Conservation (phyloP, 2,888 invertebrate species). For the Meiosimyza decipiens region DNA sequence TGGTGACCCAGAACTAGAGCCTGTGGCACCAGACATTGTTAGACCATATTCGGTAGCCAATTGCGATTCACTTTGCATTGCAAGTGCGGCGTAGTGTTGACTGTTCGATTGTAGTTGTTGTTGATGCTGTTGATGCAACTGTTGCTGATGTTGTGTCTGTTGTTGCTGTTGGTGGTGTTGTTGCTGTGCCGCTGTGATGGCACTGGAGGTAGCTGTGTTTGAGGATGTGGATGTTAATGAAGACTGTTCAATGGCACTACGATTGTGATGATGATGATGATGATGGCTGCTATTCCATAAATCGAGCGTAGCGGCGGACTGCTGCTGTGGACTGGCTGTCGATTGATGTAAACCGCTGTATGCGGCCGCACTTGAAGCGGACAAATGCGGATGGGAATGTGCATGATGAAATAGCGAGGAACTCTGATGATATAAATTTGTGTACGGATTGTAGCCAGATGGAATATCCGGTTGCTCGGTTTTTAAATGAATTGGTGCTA, state of each 20-base stretch:
- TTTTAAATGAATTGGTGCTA: conserved; percentile 51
- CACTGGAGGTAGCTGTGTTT: conserved; percentile 31
- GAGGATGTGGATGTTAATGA: conserved; percentile 30
- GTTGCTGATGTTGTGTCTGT: conserved; percentile 43
- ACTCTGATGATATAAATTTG: conserved; percentile 56
- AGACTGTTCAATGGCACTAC: conserved; percentile 42
- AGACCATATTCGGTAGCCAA: conserved; percentile 59
- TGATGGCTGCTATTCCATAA: conserved; percentile 49
- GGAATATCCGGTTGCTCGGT: conserved; percentile 55
- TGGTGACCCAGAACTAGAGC: conserved; percentile 33
- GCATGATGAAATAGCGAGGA: conserved; percentile 50
- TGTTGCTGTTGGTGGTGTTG: conserved; percentile 42
- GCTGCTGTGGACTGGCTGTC: conserved; percentile 25
- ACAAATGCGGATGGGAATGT: conserved; percentile 12
- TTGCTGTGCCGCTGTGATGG: conserved; percentile 42
- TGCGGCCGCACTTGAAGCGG: conserved; percentile 19
- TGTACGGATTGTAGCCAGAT: conserved; percentile 50
- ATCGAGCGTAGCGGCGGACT: conserved; percentile 42
- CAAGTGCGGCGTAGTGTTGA: conserved; percentile 56
- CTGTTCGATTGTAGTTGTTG: conserved; percentile 40
- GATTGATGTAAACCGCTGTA: conserved; percentile 38
- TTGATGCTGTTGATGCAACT: conserved; percentile 44
- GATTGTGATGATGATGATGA: conserved; percentile 34
- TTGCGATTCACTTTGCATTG: conserved; percentile 61
- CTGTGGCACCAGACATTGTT: conserved; percentile 52